Conservation (phyloP, 2,113 vertebrate species). For the Laticauda laticaudata region DNA sequence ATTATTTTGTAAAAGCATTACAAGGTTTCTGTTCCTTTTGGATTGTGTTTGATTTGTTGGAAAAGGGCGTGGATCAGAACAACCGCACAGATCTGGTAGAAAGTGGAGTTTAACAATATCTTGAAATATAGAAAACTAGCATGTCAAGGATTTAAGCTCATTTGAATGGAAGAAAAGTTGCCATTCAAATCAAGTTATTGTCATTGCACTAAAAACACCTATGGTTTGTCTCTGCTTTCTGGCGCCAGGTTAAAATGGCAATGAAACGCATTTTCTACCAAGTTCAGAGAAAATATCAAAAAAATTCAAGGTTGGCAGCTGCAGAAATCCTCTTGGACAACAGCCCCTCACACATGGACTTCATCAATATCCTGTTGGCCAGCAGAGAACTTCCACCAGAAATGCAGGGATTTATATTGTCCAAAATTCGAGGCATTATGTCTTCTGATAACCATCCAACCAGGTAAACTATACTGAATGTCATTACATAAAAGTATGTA, state of each 20-base stretch:
- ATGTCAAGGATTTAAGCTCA: background rate
- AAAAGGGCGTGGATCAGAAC: no score
- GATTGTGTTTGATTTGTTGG: no score
- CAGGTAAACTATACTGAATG: slow-evolving; percentile 40
- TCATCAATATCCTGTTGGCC: slow-evolving; percentile 63
- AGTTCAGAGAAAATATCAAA: slow-evolving; percentile 44
- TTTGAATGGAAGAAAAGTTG: background rate
- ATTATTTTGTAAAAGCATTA: no score
- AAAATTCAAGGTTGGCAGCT: slow-evolving; percentile 51
- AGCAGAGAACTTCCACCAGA: slow-evolving; percentile 41
- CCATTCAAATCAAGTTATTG: background rate
- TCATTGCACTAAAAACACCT: background rate
- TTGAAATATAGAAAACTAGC: background rate
- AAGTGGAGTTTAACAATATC: background rate
- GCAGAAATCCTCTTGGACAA: slow-evolving; percentile 62
- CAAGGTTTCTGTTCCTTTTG: no score
- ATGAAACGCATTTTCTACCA: slow-evolving; percentile 68
- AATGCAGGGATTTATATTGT: slow-evolving; percentile 44
- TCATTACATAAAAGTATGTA: background rate
- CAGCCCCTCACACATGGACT: slow-evolving; percentile 48
- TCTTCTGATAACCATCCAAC: slow-evolving; percentile 29
- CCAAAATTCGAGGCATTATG: slow-evolving; percentile 59
- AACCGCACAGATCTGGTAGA: background rate
- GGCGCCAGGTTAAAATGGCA: slow-evolving; percentile 49
- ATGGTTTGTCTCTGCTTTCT: background rate